Percentiles rank a stretch among this genome's conserved stretches.
phyloP scores from a whole-genome alignment of 2,888 invertebrate species.

The Metellina segmentata region DNA sequence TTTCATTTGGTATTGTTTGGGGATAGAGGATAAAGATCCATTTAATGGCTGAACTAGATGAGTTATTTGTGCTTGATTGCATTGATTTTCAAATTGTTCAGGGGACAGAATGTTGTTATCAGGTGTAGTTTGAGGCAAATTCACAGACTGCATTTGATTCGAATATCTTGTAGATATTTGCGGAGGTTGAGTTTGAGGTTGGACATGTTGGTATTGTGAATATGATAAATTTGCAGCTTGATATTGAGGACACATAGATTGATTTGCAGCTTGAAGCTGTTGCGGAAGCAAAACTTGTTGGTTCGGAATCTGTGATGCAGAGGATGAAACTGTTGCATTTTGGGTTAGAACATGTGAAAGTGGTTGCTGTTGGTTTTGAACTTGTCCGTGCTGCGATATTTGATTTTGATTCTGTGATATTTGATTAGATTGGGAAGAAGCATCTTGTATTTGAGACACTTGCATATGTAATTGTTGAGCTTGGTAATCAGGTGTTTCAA shows the following conservation, averaged over 20 bases:
- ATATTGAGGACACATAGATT: conserved; percentile 46
- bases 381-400: conserved; percentile 37
- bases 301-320: conserved; percentile 45
- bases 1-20: conserved; percentile 31
- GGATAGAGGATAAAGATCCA: conserved; percentile 16
- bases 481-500: conserved; percentile 57
- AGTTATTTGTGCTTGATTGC: conserved; percentile 16
- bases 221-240: conserved; percentile 42
- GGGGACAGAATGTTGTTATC: conserved; percentile 43
- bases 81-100: conserved; percentile 50
- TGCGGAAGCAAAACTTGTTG: conserved; percentile 68
- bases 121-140: conserved; percentile 16
- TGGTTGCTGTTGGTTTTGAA: conserved; percentile 41
- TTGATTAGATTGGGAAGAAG: conserved; percentile 46
- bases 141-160: conserved; percentile 22
- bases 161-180: conserved; percentile 44
- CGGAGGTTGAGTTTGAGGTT: conserved; percentile 40
- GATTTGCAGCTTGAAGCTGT: conserved; percentile 35
- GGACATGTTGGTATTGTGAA: conserved; percentile 55
- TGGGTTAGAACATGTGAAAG: conserved; percentile 42
- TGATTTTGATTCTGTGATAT: conserved; percentile 50
- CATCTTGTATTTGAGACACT: conserved; percentile 50
- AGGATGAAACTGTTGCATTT: conserved; percentile 35
- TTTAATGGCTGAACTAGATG: conserved; percentile 39
- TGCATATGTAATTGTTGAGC: conserved; percentile 55